A percentile compares a stretch with the other conserved stretches of the same genome.
Conservation (phyloP, 2,797 vertebrate species). For the Otus scops region DNA sequence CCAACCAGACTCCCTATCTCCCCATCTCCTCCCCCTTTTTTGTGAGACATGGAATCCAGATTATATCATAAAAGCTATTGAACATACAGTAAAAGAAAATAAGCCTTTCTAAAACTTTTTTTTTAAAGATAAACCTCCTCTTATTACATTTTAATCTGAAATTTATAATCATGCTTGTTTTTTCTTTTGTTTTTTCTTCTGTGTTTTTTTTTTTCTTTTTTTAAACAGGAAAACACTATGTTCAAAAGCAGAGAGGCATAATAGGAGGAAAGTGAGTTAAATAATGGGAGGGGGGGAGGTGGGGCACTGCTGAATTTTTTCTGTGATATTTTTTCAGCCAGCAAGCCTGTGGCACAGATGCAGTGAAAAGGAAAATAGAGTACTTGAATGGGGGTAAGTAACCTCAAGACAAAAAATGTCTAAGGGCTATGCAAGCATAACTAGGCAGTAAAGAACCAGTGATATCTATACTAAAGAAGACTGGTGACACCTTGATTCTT, state of each 20-base stretch:
- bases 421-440: conserved; percentile 63
- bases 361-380: conserved; percentile 65
- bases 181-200: neutral
- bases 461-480: conserved; percentile 73
- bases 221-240: neutral
- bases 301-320: neutral
- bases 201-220: neutral
- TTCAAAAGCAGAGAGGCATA: neutral
- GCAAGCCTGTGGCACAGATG: conserved; percentile 36
- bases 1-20: neutral
- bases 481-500: conserved; percentile 75
- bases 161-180: neutral
- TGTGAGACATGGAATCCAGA: neutral
- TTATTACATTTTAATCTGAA: neutral
- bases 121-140: neutral
- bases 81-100: conserved; percentile 12
- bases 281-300: neutral
- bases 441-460: conserved; percentile 68
- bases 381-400: conserved; percentile 66
- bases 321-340: conserved; percentile 3
- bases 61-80: conserved; percentile 7
- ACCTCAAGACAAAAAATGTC: conserved; percentile 65
- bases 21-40: accelerated
- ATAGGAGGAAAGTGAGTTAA: neutral
- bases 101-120: neutral